Base-by-base conservation (phyloP, 2,888 invertebrate genomes). In the Machimus rusticus region DNA sequence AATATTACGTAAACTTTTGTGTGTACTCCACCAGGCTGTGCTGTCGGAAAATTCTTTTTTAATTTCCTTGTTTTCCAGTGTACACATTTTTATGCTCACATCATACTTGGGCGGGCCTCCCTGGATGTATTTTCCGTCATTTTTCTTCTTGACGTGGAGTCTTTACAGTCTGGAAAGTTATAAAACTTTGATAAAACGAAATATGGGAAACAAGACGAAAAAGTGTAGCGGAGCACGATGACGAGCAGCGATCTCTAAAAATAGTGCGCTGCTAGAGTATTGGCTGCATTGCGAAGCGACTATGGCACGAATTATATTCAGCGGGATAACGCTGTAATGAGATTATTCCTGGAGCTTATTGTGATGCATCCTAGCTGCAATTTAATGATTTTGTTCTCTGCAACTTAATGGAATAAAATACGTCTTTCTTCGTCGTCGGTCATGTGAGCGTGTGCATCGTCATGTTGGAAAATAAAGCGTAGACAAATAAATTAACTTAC, bases 121-220 rank as follows among this genome's bases (percentile, higher is more conserved):
- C 39, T 37, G 16, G 34, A 81, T 76, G 55, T 81, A 81, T 81
- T 31, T 81, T 81, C 55, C 55, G n/a, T 81, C 81, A 81, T 81
- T 51, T 81, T 81, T 81, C 81, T 81, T 55, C 81, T 81, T 55
- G 55, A 81, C 81, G 55, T 43, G 34, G 43, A 81, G 81, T 81
- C 81, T 81, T 81, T 81, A 55, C 81, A 28, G 81, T 81, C 81
- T 81, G 81, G 55, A 81, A 81, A 81, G 81, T 81, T 81, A 81
- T 81, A 46, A 81, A 81, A 81, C 81, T 81, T 81, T 81, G 81
- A 81, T 81, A 81, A 81, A 81, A 81, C 23, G 81, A 81, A 81
- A 81, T 51, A 55, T 81, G 55, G 31, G 23, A 34, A 81, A 81
- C 55, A 81, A 81, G 81, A 66, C 66, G 43, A 81, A 81, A 81